Base-by-base conservation (phyloP, 2,113 vertebrate species). In the Toxotes chatareus region DNA sequence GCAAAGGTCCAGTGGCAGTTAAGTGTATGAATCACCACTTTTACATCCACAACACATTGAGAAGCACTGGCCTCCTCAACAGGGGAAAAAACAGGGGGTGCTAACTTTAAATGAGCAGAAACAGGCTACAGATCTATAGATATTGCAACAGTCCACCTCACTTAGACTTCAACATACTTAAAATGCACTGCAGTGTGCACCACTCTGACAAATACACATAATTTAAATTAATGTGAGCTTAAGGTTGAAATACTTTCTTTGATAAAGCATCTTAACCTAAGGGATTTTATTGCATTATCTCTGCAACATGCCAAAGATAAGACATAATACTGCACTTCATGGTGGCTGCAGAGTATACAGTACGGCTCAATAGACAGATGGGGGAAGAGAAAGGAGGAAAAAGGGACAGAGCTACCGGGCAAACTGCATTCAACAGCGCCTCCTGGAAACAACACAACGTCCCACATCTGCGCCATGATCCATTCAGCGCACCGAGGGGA, bases 401-500 rank as follows among this genome's bases (percentile, higher is more conserved):
- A 46, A 4, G n/a, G 67, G 27, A 70, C 34, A 81, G 63, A 23
- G 79, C 87, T 72, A 80, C 51, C 13, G 79, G 78, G 86, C 87
- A 72, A 80, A 83, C 9, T 62, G 75, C 47, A 83, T 85, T 88
- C 73, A 90, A 86, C 81, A 86, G 86, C 88, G 68, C 76, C 88
- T 88, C 82, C 88, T 87, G 76, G 61, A 88, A 79, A 73, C 85
- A 76, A 68, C 73, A 74, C 83, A 80, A 8, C 72, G 85, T 88
- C 87, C 84, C 87, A 83, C 61, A 88, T 88, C 89, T 86, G 82
- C 83, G 73, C 89, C 89, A 88, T 66, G 83, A 83, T 72, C 82
- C 84, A 85, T 64, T 82, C 79, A 89, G 61, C 11, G n/a, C 73
- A 67, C 13, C 5, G 42, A 42, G 55, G 56, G 70, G 62, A 38